Evolutionary conservation across 2,888 invertebrate species (phyloP), one percentile per base, ranked within the genome.

Genomic region (Chirona hameri): DNA sequence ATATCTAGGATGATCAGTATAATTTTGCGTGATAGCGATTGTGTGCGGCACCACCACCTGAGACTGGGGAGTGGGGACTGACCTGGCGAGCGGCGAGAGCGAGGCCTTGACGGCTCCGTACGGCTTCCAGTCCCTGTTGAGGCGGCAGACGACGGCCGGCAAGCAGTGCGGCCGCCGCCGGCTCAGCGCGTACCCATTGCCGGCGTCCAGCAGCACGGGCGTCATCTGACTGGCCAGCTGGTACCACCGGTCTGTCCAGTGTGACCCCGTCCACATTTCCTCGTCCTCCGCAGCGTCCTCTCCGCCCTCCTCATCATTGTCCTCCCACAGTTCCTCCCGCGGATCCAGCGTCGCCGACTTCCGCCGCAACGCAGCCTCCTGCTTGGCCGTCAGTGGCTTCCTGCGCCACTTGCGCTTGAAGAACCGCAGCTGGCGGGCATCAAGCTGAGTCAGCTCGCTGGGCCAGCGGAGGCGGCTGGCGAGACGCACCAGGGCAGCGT

Each of bases 161-260:
- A 79, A 27, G 79, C 79, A 79, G 48, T 79, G 27, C 21, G 79
- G 79, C 52, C 52, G 79, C 48, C 79, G 48, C 48, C 79, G 48
- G 52, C 79, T 79, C 48, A 79, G 48, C 52, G 79, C 48, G 79
- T 79, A 79, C 27, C 48, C 79, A 4, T 79, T 52, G 48, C 79
- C 79, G 27, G 52, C 48, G 52, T 79, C 79, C 14, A 52, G 48
- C 48, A 79, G 79, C 52, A 79, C 79, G 12, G 79, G 79, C 27
- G 79, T 21, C 52, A 79, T 27, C 79, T 52, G 52, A 14, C 79
- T 52, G 79, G 79, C 79, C 79, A 79, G 79, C 48, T 52, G 52
- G 52, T 27, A 79, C 79, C 79, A 79, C 52, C 79, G 52, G 52
- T 79, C 79, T 7, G 79, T 52, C 79, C 79, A 79, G 52, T 79